Base-by-base conservation (phyloP, 1,140 invertebrate species). In the Aphelinus atriplicis region DNA sequence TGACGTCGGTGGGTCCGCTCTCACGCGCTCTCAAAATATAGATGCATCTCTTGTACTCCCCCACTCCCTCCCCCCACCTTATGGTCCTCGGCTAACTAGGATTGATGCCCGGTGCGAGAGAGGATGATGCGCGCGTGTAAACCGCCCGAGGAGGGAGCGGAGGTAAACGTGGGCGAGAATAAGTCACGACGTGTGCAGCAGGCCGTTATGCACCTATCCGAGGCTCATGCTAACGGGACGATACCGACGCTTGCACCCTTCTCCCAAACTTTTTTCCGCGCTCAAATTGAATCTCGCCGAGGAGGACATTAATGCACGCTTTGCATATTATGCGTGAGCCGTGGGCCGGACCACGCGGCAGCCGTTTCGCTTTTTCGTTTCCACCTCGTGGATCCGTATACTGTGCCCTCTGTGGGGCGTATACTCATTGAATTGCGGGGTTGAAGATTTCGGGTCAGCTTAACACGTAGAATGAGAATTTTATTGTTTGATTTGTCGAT, bases 121-220 rank as follows among this genome's bases (percentile, higher is more conserved):
- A 26, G 42, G 45, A 42, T 7, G 47, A 68, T 69, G 26, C 56
- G 56, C 71, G 56, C 55, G 47, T 73, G 55, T 73, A 64, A n/a
- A 73, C 56, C 63, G 71, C 71, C 62, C 46, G 55, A 58, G 64
- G 64, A 50, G 46, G 50, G n/a, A 26, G 7, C 51, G 53, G 45
- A 9, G 26, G 57, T 7, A 26, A 68, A 75, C 73, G 73, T 75
- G 73, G 73, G 73, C 66, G 73, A 68, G 73, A 75, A 75, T 75
- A 75, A 75, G 73, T 75, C 73, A 75, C 66, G 73, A 75, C 45
- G 53, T 46, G 51, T 63, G 64, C 53, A 63, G 69, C 60, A 71
- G 56, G 77, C 76, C 77, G 77, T 77, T 76, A 79, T 78, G 77
- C 72, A 73, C n/a, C 57, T 58, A 7, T n/a, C 7, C 10, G 26